Evolutionary conservation across 2,113 vertebrate genomes (phyloP).

Genomic region (Catagonus wagneri): DNA sequence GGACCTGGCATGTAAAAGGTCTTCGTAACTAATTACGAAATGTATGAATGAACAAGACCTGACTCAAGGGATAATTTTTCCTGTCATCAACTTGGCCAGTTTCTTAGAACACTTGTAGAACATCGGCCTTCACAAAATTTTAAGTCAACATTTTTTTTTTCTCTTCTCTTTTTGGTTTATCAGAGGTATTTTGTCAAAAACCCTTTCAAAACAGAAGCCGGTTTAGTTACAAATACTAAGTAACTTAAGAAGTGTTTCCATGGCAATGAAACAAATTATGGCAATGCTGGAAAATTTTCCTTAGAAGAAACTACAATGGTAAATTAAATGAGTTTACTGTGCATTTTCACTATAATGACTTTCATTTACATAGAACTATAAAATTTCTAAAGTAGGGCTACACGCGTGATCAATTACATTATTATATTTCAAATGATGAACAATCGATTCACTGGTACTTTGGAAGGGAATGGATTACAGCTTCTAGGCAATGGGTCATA

Average conservation of each 20-base stretch:
- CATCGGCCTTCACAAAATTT: background rate
- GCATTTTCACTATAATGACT: background rate
- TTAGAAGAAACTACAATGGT: background rate
- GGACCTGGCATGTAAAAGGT: rapidly evolving
- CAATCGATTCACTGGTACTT: background rate
- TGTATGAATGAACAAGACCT: background rate
- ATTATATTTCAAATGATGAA: background rate
- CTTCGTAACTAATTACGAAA: background rate
- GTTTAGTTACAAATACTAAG: background rate
- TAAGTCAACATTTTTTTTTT: background rate
- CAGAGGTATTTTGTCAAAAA: background rate
- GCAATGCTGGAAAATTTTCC: background rate
- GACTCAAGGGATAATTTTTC: background rate
- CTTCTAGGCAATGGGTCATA: background rate
- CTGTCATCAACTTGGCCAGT: background rate
- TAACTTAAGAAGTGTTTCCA: background rate
- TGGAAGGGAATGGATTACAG: background rate
- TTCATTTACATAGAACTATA: background rate
- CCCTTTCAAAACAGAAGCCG: background rate
- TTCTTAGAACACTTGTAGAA: background rate
- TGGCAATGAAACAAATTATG: background rate
- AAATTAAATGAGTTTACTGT: constrained; percentile 12
- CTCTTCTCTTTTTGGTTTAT: background rate
- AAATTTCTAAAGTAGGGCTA: background rate
- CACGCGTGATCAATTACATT: background rate